Evolutionary conservation across 2,113 vertebrate genomes (phyloP).

Genomic region (Oxygymnocypris stewartii): DNA sequence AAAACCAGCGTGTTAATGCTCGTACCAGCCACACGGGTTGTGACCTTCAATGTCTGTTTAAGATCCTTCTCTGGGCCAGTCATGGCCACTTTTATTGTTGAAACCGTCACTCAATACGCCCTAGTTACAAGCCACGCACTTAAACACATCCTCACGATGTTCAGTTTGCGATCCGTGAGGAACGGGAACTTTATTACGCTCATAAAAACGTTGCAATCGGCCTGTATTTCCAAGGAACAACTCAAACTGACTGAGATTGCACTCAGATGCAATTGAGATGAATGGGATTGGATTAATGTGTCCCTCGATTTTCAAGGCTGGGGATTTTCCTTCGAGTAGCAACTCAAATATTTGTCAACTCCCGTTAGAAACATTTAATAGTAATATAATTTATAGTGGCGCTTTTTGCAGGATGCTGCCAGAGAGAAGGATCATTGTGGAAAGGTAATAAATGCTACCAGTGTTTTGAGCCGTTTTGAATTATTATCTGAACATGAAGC

Average conservation of each 20-base stretch:
- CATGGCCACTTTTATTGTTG: neutral
- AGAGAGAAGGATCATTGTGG: slow-evolving; percentile 81
- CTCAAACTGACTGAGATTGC: slow-evolving; percentile 89
- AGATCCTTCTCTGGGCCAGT: neutral
- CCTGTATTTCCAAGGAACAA: slow-evolving; percentile 86
- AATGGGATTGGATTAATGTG: slow-evolving; percentile 83
- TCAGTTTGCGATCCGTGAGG: slow-evolving; percentile 71
- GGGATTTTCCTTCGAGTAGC: slow-evolving; percentile 84
- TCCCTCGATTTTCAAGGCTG: slow-evolving; percentile 79
- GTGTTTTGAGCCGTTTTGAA: slow-evolving; percentile 83
- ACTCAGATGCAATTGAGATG: slow-evolving; percentile 85
- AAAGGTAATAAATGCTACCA: slow-evolving; percentile 83
- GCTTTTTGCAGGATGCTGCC: slow-evolving; percentile 91
- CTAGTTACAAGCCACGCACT: slow-evolving; percentile 17
- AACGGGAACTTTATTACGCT: slow-evolving; percentile 84
- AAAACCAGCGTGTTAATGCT: slow-evolving; percentile 20
- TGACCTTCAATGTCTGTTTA: slow-evolving; percentile 34
- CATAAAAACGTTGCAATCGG: slow-evolving; percentile 90
- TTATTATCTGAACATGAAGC: slow-evolving; percentile 76
- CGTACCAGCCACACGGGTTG: neutral
- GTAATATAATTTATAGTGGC: slow-evolving; percentile 90
- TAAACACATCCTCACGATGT: slow-evolving; percentile 63
- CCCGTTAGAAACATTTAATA: slow-evolving; percentile 96
- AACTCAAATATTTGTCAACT: slow-evolving; percentile 97
- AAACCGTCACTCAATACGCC: slow-evolving; percentile 12